Conservation (phyloP, 2,888 invertebrate genomes). For the Synergus umbraculus region DNA sequence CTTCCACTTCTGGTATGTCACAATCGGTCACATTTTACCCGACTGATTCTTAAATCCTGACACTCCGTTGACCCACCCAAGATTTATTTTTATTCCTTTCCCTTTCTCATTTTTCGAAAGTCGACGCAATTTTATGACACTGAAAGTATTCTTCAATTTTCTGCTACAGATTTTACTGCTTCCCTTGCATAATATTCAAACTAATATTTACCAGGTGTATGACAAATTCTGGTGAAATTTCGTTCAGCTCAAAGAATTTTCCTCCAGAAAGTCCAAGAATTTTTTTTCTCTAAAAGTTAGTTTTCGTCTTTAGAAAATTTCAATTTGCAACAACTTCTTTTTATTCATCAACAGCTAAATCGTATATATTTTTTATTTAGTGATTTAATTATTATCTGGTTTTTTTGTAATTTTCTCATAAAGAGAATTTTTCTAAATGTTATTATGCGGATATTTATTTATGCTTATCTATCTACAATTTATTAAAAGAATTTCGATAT, state of each 20-base stretch:
- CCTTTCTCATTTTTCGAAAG: constrained; percentile 16
- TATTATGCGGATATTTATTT: too few relatives aligned
- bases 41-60: background rate
- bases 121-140: constrained; percentile 3
- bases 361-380: too few relatives aligned
- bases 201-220: background rate
- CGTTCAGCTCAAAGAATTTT: too few relatives aligned
- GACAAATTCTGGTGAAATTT: background rate
- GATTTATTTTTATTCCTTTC: constrained; percentile 32
- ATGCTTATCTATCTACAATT: too few relatives aligned
- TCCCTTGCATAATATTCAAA: background rate
- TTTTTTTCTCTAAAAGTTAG: too few relatives aligned
- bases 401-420: too few relatives aligned
- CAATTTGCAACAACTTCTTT: too few relatives aligned
- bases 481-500: too few relatives aligned
- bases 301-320: too few relatives aligned
- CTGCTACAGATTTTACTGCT: background rate
- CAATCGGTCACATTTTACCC: constrained; percentile 1
- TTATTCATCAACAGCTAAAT: too few relatives aligned
- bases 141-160: background rate
- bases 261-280: background rate
- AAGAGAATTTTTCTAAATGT: too few relatives aligned
- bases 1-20: background rate
- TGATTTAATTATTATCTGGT: too few relatives aligned
- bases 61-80: constrained; percentile 19